These are phyloP conservation scores for Callopanchax toddi DNA, from an alignment of 2,113 vertebrate species.

Conservation along the genomic window DNA sequence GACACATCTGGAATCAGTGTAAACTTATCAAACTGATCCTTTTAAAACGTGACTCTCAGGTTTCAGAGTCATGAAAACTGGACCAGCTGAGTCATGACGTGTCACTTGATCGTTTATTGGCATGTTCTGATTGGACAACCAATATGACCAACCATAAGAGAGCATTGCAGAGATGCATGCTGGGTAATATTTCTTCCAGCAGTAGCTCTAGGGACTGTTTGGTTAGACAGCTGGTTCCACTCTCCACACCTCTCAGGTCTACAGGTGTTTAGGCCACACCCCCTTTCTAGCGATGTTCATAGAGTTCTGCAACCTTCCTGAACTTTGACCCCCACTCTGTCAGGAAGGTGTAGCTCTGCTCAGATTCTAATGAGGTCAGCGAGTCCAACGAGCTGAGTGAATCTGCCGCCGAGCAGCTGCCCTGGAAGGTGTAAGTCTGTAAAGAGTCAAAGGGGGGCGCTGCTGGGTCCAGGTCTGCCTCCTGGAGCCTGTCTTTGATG, in stretches of 20 bases:
- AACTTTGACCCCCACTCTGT: conserved; percentile 93
- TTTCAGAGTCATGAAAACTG: no score
- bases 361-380: conserved; percentile 85
- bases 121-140: background rate
- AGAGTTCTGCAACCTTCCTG: conserved; percentile 90
- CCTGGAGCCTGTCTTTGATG: conserved; percentile 88
- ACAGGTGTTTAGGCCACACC: background rate
- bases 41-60: no score
- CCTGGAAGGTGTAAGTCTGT: conserved; percentile 91
- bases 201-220: background rate
- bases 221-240: no score
- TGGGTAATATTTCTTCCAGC: background rate
- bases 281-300: conserved; percentile 36
- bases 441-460: conserved; percentile 90
- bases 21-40: no score
- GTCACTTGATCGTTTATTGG: background rate
- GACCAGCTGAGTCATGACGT: background rate
- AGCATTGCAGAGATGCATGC: conserved; percentile 1
- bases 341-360: conserved; percentile 91
- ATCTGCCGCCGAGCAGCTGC: conserved; percentile 83
- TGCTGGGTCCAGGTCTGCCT: conserved; percentile 85
- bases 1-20: no score
- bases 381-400: conserved; percentile 91
- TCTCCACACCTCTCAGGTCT: background rate
- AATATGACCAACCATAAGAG: background rate